A percentile compares a stretch with the other conserved stretches of the same genome.
These are phyloP conservation scores for Malthinus flaveolus DNA, from an alignment of 2,888 invertebrate genomes.

Conservation along the genomic window DNA sequence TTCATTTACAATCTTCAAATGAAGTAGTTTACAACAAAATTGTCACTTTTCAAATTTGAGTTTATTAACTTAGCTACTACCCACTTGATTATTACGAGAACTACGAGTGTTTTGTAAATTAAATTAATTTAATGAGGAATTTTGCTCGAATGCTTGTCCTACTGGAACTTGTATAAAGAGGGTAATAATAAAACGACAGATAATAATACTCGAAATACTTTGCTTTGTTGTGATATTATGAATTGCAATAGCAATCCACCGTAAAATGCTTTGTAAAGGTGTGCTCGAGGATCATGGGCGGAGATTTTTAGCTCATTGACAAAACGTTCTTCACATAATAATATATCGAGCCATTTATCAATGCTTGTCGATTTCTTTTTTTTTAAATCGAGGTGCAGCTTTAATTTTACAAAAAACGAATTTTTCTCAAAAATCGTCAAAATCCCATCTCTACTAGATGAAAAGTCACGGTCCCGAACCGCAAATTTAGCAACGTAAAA, in stretches of 20 bases:
- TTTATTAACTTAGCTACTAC: no score
- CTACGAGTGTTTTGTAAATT: neutral
- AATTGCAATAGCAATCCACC: conserved; percentile 24
- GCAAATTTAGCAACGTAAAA: conserved; percentile 8
- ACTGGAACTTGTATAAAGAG: conserved; percentile 5
- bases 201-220: conserved; percentile 22
- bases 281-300: conserved; percentile 24
- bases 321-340: conserved; percentile 23
- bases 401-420: neutral
- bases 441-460: conserved; percentile 14
- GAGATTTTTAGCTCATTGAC: conserved; percentile 26
- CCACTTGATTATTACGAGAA: no score
- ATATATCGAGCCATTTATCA: conserved; percentile 28
- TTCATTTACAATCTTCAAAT: no score
- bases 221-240: conserved; percentile 27
- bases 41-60: no score
- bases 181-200: conserved; percentile 17
- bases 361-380: conserved; percentile 22
- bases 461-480: conserved; percentile 1
- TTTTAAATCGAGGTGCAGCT: conserved; percentile 17
- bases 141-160: conserved; percentile 20
- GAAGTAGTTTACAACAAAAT: no score
- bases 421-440: neutral
- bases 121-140: conserved; percentile 1
- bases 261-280: conserved; percentile 28